A percentile compares a stretch with the other conserved stretches of the same genome.
Conservation (phyloP, 2,888 invertebrate species). For the Zygogramma bicolorata region DNA sequence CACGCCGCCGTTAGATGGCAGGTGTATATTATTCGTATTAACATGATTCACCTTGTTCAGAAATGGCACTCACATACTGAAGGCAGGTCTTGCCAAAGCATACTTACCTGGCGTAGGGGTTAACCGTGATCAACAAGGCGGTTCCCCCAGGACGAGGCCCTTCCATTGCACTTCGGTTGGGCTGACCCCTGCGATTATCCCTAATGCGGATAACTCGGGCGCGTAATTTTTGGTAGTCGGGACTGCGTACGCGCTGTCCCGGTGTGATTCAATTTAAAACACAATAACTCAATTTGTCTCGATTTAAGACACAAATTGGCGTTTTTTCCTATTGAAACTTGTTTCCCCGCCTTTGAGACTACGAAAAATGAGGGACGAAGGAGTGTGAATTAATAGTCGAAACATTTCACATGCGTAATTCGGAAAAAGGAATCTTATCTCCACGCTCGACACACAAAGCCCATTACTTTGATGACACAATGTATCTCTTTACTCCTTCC, state of each 20-base stretch:
- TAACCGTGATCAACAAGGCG: constrained; percentile 78
- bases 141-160: constrained; percentile 79
- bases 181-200: constrained; percentile 83
- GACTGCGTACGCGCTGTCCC: constrained; percentile 75
- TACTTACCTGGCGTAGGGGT: constrained; percentile 51
- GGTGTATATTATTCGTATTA: too few relatives aligned
- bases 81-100: constrained; percentile 19
- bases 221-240: constrained; percentile 77
- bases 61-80: not conserved
- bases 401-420: too few relatives aligned
- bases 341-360: too few relatives aligned
- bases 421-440: too few relatives aligned
- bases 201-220: constrained; percentile 81
- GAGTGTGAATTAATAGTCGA: too few relatives aligned
- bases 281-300: constrained; percentile 1
- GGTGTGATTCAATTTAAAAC: constrained; percentile 54
- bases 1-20: too few relatives aligned
- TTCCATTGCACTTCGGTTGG: constrained; percentile 80
- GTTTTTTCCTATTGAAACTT: too few relatives aligned
- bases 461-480: too few relatives aligned
- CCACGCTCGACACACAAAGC: too few relatives aligned
- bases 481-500: too few relatives aligned
- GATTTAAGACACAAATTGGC: too few relatives aligned
- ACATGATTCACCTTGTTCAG: not conserved
- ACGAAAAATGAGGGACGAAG: too few relatives aligned